phyloP scores from a whole-genome alignment of 2,888 invertebrate genomes.

The Lissonota sp. region DNA sequence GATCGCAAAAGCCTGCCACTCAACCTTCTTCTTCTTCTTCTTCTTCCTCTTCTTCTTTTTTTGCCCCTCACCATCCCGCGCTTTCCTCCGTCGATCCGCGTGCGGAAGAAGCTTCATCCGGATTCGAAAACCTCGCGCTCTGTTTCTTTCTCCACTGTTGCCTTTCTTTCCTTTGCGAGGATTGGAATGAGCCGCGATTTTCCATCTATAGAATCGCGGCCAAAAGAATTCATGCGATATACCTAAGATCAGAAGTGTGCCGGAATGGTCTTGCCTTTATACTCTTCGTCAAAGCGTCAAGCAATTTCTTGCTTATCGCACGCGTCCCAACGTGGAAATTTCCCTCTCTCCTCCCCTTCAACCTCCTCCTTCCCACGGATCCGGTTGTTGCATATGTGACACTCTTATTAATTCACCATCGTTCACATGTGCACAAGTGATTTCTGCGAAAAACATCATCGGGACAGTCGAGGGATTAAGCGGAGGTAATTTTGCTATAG shows the following conservation, averaged over 20 bases:
- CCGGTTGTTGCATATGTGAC: slow-evolving; percentile 12
- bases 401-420: slow-evolving; percentile 33
- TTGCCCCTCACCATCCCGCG: slow-evolving; percentile 43
- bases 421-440: slow-evolving; percentile 1
- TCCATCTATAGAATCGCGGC: slow-evolving; percentile 61
- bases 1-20: slow-evolving; percentile 57
- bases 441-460: no score
- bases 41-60: no score
- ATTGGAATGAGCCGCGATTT: slow-evolving; percentile 37
- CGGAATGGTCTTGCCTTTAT: slow-evolving; percentile 63
- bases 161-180: slow-evolving; percentile 21
- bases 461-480: no score
- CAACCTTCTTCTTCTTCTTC: neutral
- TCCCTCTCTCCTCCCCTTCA: no score
- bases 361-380: slow-evolving; percentile 13
- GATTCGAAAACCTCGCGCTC: slow-evolving; percentile 49
- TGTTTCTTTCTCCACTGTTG: slow-evolving; percentile 13
- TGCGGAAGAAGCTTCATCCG: slow-evolving; percentile 62
- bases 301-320: slow-evolving; percentile 59
- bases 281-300: slow-evolving; percentile 65
- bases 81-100: neutral
- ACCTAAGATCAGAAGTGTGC: slow-evolving; percentile 58
- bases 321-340: slow-evolving; percentile 27
- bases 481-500: no score
- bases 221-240: slow-evolving; percentile 20